Base-by-base conservation (phyloP, 2,888 invertebrate genomes). In the Pammene fasciana region DNA sequence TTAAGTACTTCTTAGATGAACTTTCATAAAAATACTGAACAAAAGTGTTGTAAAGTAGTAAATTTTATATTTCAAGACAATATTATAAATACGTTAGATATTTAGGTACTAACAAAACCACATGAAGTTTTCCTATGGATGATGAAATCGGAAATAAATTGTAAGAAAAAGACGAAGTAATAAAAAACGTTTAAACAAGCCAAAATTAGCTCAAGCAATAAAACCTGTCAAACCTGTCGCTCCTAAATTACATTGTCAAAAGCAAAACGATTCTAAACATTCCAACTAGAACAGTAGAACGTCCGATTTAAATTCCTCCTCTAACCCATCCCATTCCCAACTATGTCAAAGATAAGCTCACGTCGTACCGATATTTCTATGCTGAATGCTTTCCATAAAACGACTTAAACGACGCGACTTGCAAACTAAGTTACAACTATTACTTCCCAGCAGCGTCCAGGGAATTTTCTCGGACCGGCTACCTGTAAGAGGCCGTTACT, bases 281-380 rank as follows among this genome's bases (percentile, higher is more conserved):
- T 52, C 10, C 50, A 62, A 62, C 50, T 52, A 41, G 52, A 67
- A 45, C 46, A 34, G 50, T 11, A n/a, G 11, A 46, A 61, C 55
- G 18, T 43, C n/a, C 36, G 45, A 64, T 64, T 54, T 64, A 43
- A 68, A 68, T 68, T 65, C 64, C 43, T 62, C 43, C 38, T 41
- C 48, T 45, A 67, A 55, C 60, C 36, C 54, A 64, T 68, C 68
- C 68, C 38, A 67, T 72, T 70, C 66, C 72, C 67, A 70, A 46
- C 65, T 70, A 60, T 68, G 52, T 60, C 67, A 68, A 71, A 73
- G 70, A 73, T 73, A 68, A 72, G 72, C 81, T 80, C 89, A 89
- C 89, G 88, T 89, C 72, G 74, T 77, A 59, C 79, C 86, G 78
- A 89, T 90, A 89, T 88, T 86, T 88, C 84, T 82, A 84, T 85